Percentiles rank a stretch among this genome's conserved stretches.
phyloP scores from a whole-genome alignment of 2,113 vertebrate species.

The Seriola quinqueradiata region DNA sequence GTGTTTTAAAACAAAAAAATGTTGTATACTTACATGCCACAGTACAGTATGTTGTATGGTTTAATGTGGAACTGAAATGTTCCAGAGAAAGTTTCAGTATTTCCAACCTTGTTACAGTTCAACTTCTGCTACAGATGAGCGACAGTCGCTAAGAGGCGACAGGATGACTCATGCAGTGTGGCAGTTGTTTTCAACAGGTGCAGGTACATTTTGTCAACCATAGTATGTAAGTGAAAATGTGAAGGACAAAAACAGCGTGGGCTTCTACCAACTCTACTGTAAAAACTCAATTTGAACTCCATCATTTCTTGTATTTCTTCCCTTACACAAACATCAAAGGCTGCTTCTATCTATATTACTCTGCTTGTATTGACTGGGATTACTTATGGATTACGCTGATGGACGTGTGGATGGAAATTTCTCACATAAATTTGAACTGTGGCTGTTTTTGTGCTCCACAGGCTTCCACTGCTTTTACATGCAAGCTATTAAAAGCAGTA shows the following conservation, averaged over 20 bases:
- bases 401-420: not conserved
- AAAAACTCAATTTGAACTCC: not conserved
- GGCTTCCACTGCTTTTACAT: conserved; percentile 13
- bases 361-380: not conserved
- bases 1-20: too few relatives aligned
- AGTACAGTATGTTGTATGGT: too few relatives aligned
- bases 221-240: not conserved
- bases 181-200: not conserved
- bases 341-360: not conserved
- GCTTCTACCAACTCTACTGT: not conserved
- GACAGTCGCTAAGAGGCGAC: not conserved
- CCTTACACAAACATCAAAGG: not conserved
- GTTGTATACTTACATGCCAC: too few relatives aligned
- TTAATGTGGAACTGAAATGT: not conserved
- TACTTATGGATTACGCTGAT: not conserved
- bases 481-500: conserved; percentile 19
- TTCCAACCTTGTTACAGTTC: not conserved
- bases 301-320: not conserved
- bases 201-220: not conserved
- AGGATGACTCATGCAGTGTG: not conserved
- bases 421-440: not conserved
- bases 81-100: not conserved
- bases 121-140: not conserved
- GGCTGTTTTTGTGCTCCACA: not conserved
- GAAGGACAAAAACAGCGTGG: not conserved